Evolutionary conservation across 2,113 vertebrate species (phyloP), one percentile per base, ranked within the genome.

Genomic region (Ophiodon elongatus): DNA sequence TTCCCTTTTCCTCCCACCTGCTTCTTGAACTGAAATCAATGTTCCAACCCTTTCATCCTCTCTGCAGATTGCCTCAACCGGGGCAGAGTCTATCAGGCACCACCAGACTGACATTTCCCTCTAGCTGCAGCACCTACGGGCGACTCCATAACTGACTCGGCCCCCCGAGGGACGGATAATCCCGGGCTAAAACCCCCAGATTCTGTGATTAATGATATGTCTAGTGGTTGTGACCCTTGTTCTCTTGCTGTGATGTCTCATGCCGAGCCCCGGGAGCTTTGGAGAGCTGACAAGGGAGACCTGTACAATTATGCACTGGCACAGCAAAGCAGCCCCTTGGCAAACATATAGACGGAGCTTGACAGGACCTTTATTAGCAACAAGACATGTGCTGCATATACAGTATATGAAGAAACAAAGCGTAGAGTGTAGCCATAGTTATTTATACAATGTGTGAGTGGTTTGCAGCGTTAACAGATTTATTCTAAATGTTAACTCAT

Each of bases 121-220:
- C 73, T 64, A 59, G 76, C 74, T 76, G 62, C 76, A 79, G 80
- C 89, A 86, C 89, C 90, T 74, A 89, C 45, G 9, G 85, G 84
- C 69, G 74, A 89, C 82, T 81, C 67, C 50, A 70, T 84, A 80
- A 90, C 82, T 76, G 88, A 90, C 84, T 82, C 65, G 27, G 79
- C 37, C 78, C 84, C 74, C 80, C 27, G 21, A 15, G 80, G 85
- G 89, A 87, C 1, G 37, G 89, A 91, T 94, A 94, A 95, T 93
- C 90, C 89, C 47, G 56, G 69, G 76, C 79, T 93, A 87, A 94
- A 93, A 81, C 86, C 86, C 31, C 7, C 73, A 86, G 87, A 92
- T 89, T 87, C 73, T 88, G 86, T 91, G 91, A 93, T 95, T 95
- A 92, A 94, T 93, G 90, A 91, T 89, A 91, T 79, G 87, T 92